Percentiles rank a stretch among this genome's conserved stretches.
phyloP scores from a whole-genome alignment of 2,797 vertebrate genomes.

The Astyanax mexicanus region DNA sequence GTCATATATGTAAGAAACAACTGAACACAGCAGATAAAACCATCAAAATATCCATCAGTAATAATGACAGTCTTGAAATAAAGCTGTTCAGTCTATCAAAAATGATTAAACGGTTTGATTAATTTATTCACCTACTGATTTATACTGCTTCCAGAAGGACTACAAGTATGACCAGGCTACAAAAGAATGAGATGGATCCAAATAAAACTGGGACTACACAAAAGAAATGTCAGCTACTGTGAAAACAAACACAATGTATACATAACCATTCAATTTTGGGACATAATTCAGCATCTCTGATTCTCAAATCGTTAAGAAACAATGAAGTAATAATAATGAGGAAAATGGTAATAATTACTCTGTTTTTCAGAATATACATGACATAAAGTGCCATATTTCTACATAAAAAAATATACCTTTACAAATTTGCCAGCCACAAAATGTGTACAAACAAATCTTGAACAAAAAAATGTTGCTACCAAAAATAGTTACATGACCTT shows the following conservation, averaged over 20 bases:
- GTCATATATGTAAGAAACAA: background rate
- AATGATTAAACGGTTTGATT: conserved; percentile 44
- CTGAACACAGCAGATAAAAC: background rate
- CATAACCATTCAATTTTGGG: conserved; percentile 66
- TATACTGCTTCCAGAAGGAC: conserved; percentile 52
- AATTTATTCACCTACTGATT: conserved; percentile 54
- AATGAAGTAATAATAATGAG: conserved; percentile 61
- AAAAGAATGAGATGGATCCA: conserved; percentile 54
- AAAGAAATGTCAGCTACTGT: conserved; percentile 54
- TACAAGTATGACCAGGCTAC: conserved; percentile 55
- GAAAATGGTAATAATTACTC: conserved; percentile 71
- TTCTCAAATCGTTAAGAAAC: conserved; percentile 65
- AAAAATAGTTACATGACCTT: conserved; percentile 75
- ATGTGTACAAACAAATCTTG: conserved; percentile 77
- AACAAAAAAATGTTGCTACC: conserved; percentile 71
- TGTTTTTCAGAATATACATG: conserved; percentile 74
- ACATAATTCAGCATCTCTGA: conserved; percentile 69
- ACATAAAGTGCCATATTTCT: conserved; percentile 82
- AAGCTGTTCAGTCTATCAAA: conserved; percentile 1
- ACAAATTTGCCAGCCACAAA: conserved; percentile 69
- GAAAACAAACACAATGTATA: conserved; percentile 60
- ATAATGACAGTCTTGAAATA: conserved; percentile 12
- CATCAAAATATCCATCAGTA: no score
- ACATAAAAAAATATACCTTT: conserved; percentile 85
- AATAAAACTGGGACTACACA: conserved; percentile 36